Conservation (phyloP, 1,140 invertebrate genomes). For the Drosophila jambulina region DNA sequence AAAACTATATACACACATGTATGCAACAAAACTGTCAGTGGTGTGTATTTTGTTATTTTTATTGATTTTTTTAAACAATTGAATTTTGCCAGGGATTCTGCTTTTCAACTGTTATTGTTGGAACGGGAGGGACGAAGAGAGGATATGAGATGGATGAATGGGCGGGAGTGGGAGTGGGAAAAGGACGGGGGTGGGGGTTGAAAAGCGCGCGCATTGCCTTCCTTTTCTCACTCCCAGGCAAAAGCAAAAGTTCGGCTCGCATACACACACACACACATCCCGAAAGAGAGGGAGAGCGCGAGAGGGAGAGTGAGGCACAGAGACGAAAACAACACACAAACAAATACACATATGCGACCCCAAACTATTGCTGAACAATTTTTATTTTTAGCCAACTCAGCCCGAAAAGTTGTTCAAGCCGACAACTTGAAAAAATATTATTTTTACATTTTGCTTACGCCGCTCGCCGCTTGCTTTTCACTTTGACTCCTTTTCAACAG, state of each 20-base stretch:
- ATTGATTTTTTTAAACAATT: slow-evolving; percentile 78
- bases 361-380: slow-evolving; percentile 68
- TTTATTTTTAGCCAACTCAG: slow-evolving; percentile 82
- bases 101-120: slow-evolving; percentile 30
- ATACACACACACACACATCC: slow-evolving; percentile 28
- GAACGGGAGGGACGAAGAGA: slow-evolving; percentile 1
- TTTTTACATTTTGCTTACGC: slow-evolving; percentile 78
- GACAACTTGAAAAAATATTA: slow-evolving; percentile 80
- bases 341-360: slow-evolving; percentile 41
- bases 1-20: slow-evolving; percentile 9
- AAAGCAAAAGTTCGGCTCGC: slow-evolving; percentile 50
- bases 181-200: slow-evolving; percentile 62
- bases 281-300: neutral
- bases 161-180: slow-evolving; percentile 32
- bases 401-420: slow-evolving; percentile 77
- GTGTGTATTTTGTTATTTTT: slow-evolving; percentile 82
- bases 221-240: slow-evolving; percentile 29
- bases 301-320: slow-evolving; percentile 12
- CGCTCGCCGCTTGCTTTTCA: slow-evolving; percentile 67
- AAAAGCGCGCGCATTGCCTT: slow-evolving; percentile 75
- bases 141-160: slow-evolving; percentile 13
- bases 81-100: slow-evolving; percentile 39
- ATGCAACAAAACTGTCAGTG: slow-evolving; percentile 46
- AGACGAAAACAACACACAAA: slow-evolving; percentile 38
- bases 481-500: slow-evolving; percentile 76